Evolutionary conservation across 2,113 vertebrate genomes (phyloP), one percentile per base, ranked within the genome.

Genomic region (Sturnus vulgaris): DNA sequence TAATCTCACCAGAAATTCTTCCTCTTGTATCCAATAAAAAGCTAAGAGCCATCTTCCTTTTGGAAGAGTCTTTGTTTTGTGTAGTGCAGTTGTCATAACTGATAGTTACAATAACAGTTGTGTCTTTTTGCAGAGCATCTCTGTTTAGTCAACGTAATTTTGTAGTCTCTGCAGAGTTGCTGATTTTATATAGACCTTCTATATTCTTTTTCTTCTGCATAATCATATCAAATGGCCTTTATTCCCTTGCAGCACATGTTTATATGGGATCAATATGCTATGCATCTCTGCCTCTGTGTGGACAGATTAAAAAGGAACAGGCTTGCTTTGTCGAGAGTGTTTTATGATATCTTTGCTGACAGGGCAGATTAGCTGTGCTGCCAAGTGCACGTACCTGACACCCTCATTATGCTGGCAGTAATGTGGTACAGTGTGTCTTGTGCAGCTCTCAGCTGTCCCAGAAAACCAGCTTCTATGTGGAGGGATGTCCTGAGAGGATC

Each of bases 381-480:
- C 40, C 5, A 5, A 75, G 52, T n/a, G 63, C 78, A 4, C 0
- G 1, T 44, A 55, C 15, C 37, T 86, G 66, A 69, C 71, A 27
- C 42, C 11, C 9, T 1, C 1, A 7, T 59, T 35, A 2, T 0
- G 0, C 49, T 82, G 53, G 63, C 46, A 3, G 15, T 30, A 55
- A 1, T 39, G 33, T 7, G 2, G 8, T 9, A 3, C 8, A 20
- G 7, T 28, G 28, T 59, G 39, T 40, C 28, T 30, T 47, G 42
- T 22, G 49, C 47, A 12, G 13, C 47, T 63, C 53, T 79, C 60
- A 40, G 30, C 50, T 47, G 24, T 37, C 60, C 28, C 7, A n/a
- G 22, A 40, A 82, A 80, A 76, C 4, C 22, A 39, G 5, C 42
- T 79, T 56, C 59, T 64, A 0, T 2, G 0, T 47, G 44, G 31